A percentile compares a stretch with the other conserved stretches of the same genome.
Evolutionary conservation across 2,113 vertebrate species (phyloP).

Genomic region (Peromyscus maniculatus): DNA sequence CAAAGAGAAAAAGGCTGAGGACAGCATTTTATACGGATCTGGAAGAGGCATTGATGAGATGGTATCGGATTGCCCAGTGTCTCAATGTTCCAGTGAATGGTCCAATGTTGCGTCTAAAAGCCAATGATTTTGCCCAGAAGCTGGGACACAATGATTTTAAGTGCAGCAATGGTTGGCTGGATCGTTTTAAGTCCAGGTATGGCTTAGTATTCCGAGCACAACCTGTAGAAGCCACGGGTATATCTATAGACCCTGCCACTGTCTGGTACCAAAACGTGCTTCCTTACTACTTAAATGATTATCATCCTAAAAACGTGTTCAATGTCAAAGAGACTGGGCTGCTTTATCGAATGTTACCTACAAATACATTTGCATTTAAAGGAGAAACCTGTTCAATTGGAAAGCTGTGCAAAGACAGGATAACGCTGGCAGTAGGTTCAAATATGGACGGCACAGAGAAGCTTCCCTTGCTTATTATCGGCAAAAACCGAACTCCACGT

Average conservation of each 20-base stretch:
- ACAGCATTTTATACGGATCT: constrained; percentile 87
- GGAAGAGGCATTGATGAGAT: constrained; percentile 87
- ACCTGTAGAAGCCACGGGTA: constrained; percentile 65
- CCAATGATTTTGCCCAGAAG: constrained; percentile 88
- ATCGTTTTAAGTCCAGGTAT: constrained; percentile 89
- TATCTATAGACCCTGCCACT: constrained; percentile 64
- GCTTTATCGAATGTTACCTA: constrained; percentile 87
- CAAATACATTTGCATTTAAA: constrained; percentile 85
- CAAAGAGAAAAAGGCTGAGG: constrained; percentile 87
- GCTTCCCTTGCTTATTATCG: constrained; percentile 87
- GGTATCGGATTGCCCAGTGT: constrained; percentile 86
- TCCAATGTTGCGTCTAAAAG: constrained; percentile 86
- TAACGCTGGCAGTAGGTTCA: constrained; percentile 83
- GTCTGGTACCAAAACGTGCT: constrained; percentile 82
- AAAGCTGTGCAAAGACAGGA: constrained; percentile 82
- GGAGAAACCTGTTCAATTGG: constrained; percentile 85
- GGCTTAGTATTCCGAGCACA: constrained; percentile 86
- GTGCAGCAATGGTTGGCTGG: constrained; percentile 89
- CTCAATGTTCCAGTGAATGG: constrained; percentile 86
- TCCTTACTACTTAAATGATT: constrained; percentile 84
- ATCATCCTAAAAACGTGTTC: constrained; percentile 84
- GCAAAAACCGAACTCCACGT: constrained; percentile 75
- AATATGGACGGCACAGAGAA: constrained; percentile 89
- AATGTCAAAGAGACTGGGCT: constrained; percentile 85
- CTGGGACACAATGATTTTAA: constrained; percentile 88